phyloP scores from a whole-genome alignment of 2,113 vertebrate genomes.

The Poecile atricapillus region DNA sequence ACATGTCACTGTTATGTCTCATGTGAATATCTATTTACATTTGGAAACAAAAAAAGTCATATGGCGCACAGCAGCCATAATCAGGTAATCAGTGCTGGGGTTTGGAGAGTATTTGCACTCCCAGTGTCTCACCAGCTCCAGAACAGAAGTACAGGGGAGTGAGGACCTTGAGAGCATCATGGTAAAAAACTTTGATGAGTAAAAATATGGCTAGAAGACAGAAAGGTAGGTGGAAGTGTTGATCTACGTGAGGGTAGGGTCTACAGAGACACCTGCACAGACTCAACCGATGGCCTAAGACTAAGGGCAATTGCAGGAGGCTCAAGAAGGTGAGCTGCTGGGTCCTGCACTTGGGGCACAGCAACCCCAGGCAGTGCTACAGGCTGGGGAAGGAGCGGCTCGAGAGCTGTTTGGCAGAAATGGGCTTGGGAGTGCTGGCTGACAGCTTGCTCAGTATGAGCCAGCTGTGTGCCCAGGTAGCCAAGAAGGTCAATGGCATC shows the following conservation, averaged over 20 bases:
- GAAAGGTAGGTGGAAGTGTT: neutral
- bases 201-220: neutral
- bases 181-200: neutral
- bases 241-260: neutral
- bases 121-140: neutral
- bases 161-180: neutral
- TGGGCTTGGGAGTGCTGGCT: neutral
- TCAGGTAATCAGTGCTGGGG: neutral
- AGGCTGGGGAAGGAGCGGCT: neutral
- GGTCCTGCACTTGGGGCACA: neutral
- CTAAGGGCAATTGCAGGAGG: neutral
- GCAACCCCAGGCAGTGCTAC: neutral
- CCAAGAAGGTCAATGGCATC: neutral
- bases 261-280: neutral
- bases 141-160: neutral
- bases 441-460: neutral
- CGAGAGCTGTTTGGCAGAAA: neutral
- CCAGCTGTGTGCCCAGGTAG: neutral
- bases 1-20: neutral
- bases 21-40: neutral
- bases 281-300: neutral
- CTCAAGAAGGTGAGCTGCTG: neutral
- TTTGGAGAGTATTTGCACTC: neutral
- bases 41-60: neutral
- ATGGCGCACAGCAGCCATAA: neutral